A percentile compares a stretch with the other conserved stretches of the same genome.
Conservation (phyloP, 1,140 invertebrate genomes). For the Tetramorium simillimum region DNA sequence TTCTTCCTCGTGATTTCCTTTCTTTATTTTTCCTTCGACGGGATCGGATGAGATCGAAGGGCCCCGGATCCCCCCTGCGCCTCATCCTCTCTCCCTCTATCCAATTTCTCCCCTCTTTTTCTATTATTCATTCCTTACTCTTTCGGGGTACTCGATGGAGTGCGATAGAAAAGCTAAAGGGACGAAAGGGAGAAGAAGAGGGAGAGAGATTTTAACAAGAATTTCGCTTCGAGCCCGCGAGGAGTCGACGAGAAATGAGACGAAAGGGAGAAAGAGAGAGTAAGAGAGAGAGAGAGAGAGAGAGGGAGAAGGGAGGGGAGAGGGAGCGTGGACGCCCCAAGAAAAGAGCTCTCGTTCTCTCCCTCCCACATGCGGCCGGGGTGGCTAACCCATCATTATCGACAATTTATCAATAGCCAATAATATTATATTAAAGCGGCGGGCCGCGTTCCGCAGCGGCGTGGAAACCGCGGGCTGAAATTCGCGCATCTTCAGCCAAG, state of each 20-base stretch:
- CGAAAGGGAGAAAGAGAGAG: background rate
- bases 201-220: conserved; percentile 71
- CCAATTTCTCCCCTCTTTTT: background rate
- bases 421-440: conserved; percentile 86
- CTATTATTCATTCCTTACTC: conserved; percentile 12
- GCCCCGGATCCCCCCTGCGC: background rate
- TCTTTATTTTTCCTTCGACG: conserved; percentile 41
- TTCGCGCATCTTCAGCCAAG: conserved; percentile 40
- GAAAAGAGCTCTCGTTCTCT: conserved; percentile 53
- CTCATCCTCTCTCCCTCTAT: conserved; percentile 18
- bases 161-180: conserved; percentile 19
- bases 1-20: conserved; percentile 45
- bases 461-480: conserved; percentile 74
- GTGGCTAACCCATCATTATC: conserved; percentile 84
- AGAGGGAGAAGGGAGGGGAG: background rate
- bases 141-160: conserved; percentile 16
- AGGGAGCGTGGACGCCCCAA: conserved; percentile 38
- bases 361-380: conserved; percentile 68
- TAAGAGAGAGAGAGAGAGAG: conserved; percentile 15
- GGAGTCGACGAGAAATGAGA: conserved; percentile 60
- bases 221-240: conserved; percentile 72
- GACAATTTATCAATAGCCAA: conserved; percentile 87
- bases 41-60: conserved; percentile 54
- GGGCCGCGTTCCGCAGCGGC: conserved; percentile 72
- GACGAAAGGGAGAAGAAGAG: conserved; percentile 12